Base-by-base conservation (phyloP, 2,797 vertebrate genomes). In the Buceros bicornis region DNA sequence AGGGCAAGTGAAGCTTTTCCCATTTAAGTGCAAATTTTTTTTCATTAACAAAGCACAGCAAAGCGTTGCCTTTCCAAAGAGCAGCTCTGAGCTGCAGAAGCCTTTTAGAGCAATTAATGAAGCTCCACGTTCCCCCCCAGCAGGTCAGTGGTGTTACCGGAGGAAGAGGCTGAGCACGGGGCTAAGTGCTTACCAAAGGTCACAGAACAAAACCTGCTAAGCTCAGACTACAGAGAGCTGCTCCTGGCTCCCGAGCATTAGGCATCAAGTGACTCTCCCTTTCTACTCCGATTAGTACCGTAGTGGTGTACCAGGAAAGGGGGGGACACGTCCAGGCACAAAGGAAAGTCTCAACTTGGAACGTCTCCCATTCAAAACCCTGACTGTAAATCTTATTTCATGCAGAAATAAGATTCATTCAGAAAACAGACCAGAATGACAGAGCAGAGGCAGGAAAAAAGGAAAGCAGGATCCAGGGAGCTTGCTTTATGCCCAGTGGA, bases 1-100 rank as follows among this genome's bases (percentile, higher is more conserved):
- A 79, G 93, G 97, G 95, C 93, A 73, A 74, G 94, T 98, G 95
- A 98, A 97, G 94, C 54, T 73, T 64, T 70, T 28, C 82, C 70
- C 40, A 3, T 57, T 86, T 65, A 45, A 40, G 74, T 15, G 9
- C 5, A 50, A 17, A 2, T 18, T 37, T 48, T 72, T 26, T 54
- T 54, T 77, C 33, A 47, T 92, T 67, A 89, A 81, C 53, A 82
- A 84, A 93, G 90, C 67, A 57, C 5, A 74, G 87, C 14, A 6
- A 60, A 43, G 10, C 43, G 60, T 74, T 8, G 58, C 22, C 10
- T 33, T 25, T 16, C 50, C 65, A 21, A 80, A 73, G 35, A 25
- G 83, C 10, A 29, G 65, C 79, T 72, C 7, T 4, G 4, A 2
- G 56, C 18, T 35, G 64, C 33, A 13, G 31, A 17, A 61, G 35